These are phyloP conservation scores for Galeruca laticollis DNA, from an alignment of 2,888 invertebrate species.

Conservation along the genomic window DNA sequence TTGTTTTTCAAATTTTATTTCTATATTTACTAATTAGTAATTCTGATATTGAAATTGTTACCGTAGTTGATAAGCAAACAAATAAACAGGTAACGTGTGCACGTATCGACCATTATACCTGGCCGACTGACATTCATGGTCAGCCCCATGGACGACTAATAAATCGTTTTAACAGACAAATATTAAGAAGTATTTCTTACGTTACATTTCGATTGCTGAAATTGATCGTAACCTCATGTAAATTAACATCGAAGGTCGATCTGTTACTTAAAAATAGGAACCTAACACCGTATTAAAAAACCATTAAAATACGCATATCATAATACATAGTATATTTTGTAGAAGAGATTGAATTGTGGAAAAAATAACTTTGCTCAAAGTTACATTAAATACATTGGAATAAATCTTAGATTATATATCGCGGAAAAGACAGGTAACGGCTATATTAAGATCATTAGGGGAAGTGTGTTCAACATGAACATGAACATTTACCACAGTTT, in stretches of 20 bases:
- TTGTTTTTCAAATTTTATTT: background rate
- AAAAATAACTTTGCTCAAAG: no score
- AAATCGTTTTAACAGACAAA: constrained; percentile 45
- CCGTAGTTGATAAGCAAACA: no score
- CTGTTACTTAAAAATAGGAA: background rate
- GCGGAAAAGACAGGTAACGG: no score
- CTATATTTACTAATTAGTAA: background rate
- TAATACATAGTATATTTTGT: no score
- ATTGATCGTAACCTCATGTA: constrained; percentile 8
- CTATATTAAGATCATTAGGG: no score
- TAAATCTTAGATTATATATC: no score
- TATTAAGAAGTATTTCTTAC: constrained; percentile 42
- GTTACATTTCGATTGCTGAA: constrained; percentile 16
- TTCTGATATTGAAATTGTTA: no score
- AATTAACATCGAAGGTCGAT: constrained; percentile 1
- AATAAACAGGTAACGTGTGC: background rate
- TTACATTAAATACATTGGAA: no score
- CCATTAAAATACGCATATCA: background rate
- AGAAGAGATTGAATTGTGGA: no score
- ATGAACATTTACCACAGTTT: no score
- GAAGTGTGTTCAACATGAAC: no score
- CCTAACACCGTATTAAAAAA: background rate
- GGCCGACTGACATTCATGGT: constrained; percentile 60
- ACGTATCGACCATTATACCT: constrained; percentile 28
- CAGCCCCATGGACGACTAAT: constrained; percentile 64